Base-by-base conservation (phyloP, 1,140 invertebrate species). In the Pomacea maculata region DNA sequence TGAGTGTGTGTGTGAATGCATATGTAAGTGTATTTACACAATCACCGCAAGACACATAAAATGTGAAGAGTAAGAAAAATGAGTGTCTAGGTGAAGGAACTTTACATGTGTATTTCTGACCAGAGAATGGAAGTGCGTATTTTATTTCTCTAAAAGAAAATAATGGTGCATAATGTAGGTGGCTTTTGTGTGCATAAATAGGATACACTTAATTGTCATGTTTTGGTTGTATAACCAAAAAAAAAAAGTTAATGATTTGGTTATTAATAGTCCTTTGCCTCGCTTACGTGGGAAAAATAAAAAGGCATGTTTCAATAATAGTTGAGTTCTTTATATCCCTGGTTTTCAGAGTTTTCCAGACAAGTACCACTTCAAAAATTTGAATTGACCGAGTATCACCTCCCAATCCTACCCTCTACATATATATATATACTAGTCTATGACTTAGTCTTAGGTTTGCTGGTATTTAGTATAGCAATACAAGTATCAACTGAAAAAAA, bases 1-100 rank as follows among this genome's bases (percentile, higher is more conserved):
- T 54, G 19, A 6, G 73, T 8, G 73, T 75, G 73, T 57, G 73
- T 1, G 0, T 75, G 73, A 12, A 55, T 75, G 73, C 25, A 14
- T 75, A 55, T 55, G 54, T 75, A 55, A 21, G 57, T 75, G 73
- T 57, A 55, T 75, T 52, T 75, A 55, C 57, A 55, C 19, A 8
- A n/a, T 71, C 3, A 29, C 2, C 17, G 54, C 25, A 19, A 34
- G 25, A 57, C 21, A 29, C 14, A 63, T 55, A n/a, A 61, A 54
- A 29, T 55, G 70, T 57, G 68, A 34, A 29, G 12, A 55, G 61
- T 72, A 15, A 25, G 29, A 11, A n/a, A 45, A 10, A n/a, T 8
- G 54, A 25, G 61, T 19, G 54, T 11, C 61, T 29, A 19, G 54
- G 57, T 71, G 29, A 73, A 57, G 65, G 67, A 74, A 65, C 21